Evolutionary conservation across 1,140 invertebrate species (phyloP).

Genomic region (Tachypleus tridentatus): DNA sequence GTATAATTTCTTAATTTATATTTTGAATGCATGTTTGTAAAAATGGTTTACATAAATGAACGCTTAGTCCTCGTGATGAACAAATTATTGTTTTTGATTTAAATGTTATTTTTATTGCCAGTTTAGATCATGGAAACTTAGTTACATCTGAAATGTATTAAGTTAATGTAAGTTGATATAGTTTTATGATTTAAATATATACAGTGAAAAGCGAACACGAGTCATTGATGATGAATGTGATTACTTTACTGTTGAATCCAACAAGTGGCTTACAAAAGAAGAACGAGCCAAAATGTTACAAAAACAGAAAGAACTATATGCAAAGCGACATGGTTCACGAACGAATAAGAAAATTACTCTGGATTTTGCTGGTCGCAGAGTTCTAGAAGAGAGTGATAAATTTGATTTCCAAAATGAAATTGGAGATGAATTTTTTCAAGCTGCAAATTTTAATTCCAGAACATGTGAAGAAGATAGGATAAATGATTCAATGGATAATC

Average conservation of each 20-base stretch:
- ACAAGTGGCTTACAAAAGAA: slow-evolving; percentile 59
- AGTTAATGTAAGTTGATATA: no score
- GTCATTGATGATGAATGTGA: slow-evolving; percentile 93
- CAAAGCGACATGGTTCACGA: slow-evolving; percentile 54
- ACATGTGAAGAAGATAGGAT: no score
- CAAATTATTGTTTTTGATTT: no score
- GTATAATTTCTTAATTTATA: neutral
- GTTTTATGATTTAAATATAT: slow-evolving; percentile 1
- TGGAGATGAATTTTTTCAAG: no score
- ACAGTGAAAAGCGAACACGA: slow-evolving; percentile 64
- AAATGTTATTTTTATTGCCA: no score
- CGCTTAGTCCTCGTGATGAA: no score
- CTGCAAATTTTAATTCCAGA: no score
- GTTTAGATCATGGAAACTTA: no score
- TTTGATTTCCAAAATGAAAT: no score
- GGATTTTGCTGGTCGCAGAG: slow-evolving; percentile 60
- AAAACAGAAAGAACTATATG: slow-evolving; percentile 53
- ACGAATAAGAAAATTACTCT: slow-evolving; percentile 52
- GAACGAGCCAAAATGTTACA: slow-evolving; percentile 59
- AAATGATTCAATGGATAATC: no score
- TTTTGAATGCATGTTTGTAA: neutral
- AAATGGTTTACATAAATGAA: no score
- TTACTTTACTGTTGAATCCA: slow-evolving; percentile 68
- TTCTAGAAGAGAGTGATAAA: slow-evolving; percentile 9
- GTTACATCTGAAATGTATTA: no score